These are phyloP conservation scores for Lithophane socia DNA, from an alignment of 2,888 invertebrate species.

Conservation along the genomic window DNA sequence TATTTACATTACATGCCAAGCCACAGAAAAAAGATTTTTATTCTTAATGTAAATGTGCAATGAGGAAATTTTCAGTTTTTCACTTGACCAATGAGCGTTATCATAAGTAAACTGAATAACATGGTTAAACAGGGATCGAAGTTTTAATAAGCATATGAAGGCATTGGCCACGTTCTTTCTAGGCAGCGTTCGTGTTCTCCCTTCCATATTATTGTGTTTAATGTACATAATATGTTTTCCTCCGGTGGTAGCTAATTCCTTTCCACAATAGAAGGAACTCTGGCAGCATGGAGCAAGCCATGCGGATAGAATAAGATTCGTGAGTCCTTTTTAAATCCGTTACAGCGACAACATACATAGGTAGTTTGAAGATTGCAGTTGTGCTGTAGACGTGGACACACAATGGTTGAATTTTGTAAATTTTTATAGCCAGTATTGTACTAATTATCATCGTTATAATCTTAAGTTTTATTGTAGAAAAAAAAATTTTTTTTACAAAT, in stretches of 20 bases:
- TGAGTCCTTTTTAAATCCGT: slow-evolving; percentile 52
- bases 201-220: slow-evolving; percentile 10
- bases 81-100: not conserved
- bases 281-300: slow-evolving; percentile 39
- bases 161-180: not conserved
- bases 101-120: not conserved
- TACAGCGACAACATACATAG: slow-evolving; percentile 21
- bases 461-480: not conserved
- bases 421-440: not conserved
- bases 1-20: no score
- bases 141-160: not conserved
- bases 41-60: not conserved
- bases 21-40: not conserved
- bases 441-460: not conserved
- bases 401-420: not conserved
- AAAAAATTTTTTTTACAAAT: not conserved
- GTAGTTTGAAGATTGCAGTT: slow-evolving; percentile 23
- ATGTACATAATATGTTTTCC: slow-evolving; percentile 32
- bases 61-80: not conserved
- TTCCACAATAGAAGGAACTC: slow-evolving; percentile 34
- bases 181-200: not conserved
- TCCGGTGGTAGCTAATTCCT: slow-evolving; percentile 34
- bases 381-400: not conserved
- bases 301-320: slow-evolving; percentile 53
- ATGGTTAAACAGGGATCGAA: not conserved